Conservation (phyloP, 1,140 invertebrate genomes). For the Sinella curviseta region DNA sequence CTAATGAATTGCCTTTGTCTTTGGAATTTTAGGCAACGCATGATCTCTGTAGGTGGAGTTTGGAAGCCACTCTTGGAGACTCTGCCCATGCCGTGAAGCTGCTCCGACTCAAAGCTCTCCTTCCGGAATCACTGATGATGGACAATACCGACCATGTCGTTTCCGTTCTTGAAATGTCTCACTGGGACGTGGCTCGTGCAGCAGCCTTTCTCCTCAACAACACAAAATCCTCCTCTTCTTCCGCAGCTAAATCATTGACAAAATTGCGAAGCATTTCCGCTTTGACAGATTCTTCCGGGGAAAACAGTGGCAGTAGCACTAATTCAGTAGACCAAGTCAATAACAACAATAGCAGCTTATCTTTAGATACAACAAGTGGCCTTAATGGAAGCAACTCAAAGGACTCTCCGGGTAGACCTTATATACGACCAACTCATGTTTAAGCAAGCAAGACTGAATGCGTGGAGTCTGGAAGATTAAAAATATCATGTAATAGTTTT, state of each 20-base stretch:
- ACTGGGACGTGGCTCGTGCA: constrained; percentile 46
- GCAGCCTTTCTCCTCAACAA: constrained; percentile 36
- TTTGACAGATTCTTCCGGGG: neutral
- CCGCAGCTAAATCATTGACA: neutral
- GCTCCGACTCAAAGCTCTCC: constrained; percentile 39
- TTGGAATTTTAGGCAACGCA: constrained; percentile 37
- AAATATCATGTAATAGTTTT: neutral
- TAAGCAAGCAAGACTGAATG: neutral
- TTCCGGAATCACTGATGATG: constrained; percentile 38
- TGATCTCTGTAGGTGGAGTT: constrained; percentile 41
- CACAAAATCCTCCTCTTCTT: neutral
- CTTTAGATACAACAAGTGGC: neutral
- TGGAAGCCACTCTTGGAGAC: constrained; percentile 38
- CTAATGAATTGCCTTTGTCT: constrained; percentile 7
- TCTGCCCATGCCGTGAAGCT: constrained; percentile 45
- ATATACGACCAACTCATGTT: constrained; percentile 35
- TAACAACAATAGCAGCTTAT: constrained; percentile 16
- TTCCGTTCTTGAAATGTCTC: constrained; percentile 44
- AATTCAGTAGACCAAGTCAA: neutral
- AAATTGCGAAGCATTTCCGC: neutral
- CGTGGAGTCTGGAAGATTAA: too few relatives aligned
- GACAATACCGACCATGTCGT: constrained; percentile 34
- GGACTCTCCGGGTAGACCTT: neutral
- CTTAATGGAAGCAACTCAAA: neutral
- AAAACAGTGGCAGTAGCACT: neutral